phyloP scores from a whole-genome alignment of 2,113 vertebrate species.

The Lethenteron reissneri region DNA sequence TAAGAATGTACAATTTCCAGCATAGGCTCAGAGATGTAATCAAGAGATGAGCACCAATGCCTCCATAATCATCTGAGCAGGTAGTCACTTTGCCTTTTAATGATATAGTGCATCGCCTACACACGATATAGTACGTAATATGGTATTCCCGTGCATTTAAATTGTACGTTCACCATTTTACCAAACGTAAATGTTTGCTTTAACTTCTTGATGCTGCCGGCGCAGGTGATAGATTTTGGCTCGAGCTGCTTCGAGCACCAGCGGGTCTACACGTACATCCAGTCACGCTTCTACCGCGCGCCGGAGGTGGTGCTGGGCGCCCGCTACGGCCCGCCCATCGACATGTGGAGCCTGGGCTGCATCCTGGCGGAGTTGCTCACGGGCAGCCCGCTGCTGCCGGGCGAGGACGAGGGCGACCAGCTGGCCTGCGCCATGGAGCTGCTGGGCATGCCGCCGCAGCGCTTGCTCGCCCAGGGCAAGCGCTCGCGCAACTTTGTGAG shows the following conservation, averaged over 20 bases:
- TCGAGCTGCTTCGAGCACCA: conserved; percentile 97
- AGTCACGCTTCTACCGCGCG: conserved; percentile 90
- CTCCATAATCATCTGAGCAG: no score
- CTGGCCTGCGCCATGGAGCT: conserved; percentile 92
- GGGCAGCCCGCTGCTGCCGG: conserved; percentile 75
- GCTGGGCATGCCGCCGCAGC: conserved; percentile 64
- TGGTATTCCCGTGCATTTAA: no score
- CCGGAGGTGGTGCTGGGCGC: conserved; percentile 78
- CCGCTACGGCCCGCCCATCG: conserved; percentile 85
- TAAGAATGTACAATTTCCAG: no score
- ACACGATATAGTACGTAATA: no score
- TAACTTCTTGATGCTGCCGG: neutral
- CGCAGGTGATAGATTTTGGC: conserved; percentile 72
- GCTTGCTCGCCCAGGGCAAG: conserved; percentile 80
- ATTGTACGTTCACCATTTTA: no score
- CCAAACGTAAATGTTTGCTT: no score
- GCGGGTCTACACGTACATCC: conserved; percentile 92
- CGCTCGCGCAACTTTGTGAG: conserved; percentile 93
- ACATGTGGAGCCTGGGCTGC: conserved; percentile 97
- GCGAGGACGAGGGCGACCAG: conserved; percentile 91
- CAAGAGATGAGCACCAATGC: no score
- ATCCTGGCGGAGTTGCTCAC: conserved; percentile 82
- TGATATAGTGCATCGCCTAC: no score
- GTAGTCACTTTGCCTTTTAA: no score
- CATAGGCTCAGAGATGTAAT: no score